Evolutionary conservation across 2,888 invertebrate species (phyloP), one percentile per base, ranked within the genome.

Genomic region (Tachina fera): DNA sequence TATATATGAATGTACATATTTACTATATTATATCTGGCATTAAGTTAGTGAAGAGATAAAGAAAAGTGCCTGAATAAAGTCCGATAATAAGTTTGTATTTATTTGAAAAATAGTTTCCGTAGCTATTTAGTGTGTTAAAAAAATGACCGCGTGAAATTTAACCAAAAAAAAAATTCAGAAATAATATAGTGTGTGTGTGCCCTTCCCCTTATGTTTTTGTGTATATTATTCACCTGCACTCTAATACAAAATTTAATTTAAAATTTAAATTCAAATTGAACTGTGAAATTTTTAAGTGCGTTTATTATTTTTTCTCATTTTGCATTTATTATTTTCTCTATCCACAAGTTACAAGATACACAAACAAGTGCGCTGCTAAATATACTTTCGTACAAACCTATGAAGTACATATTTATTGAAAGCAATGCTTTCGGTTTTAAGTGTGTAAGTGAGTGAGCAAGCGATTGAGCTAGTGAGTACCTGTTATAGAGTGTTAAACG

Each of bases 401-500:
- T 51, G 43, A 45, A 31, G 31, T 31, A 49, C 14, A 49, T 72
- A 43, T 78, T 16, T 70, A 22, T 71, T 63, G n/a, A 72, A 63
- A 56, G 47, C 56, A 56, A 63, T 53, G 45, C 31, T 39, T 45
- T 56, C 45, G n/a, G 14, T 19, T 72, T 41, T 63, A 5, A 19
- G 65, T 80, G 47, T 56, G 9, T 56, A 39, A 19, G 49, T 53
- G 71, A 43, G 63, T 63, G 16, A 56, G 56, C n/a, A 39, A 39
- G 4, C 11, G 43, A 11, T 9, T 58, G 22, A 51, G 53, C n/a
- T 16, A 45, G 51, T 60, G 70, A 49, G 63, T 76, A 82, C 82
- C 82, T 84, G 84, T 72, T 80, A 31, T 68, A 39, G 75, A 60
- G 82, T 85, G 77, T 78, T 70, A 68, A 82, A 78, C 49, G 63